phyloP scores from a whole-genome alignment of 2,113 vertebrate species.

The Anser brachyrhynchus region DNA sequence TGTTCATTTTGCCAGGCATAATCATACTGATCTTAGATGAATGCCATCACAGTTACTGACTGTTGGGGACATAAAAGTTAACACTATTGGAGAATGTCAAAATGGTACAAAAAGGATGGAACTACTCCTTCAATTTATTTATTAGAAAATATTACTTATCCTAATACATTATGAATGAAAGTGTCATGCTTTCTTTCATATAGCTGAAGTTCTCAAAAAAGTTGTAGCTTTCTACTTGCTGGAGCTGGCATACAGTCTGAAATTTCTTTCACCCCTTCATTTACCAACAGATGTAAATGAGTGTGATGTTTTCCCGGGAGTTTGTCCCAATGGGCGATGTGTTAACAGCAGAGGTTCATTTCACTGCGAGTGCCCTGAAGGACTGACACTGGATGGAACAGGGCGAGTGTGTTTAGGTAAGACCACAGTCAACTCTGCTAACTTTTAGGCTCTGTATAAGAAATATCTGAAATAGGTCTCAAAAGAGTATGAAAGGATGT shows the following conservation, averaged over 20 bases:
- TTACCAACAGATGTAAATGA: slow-evolving; percentile 78
- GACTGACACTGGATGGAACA: slow-evolving; percentile 76
- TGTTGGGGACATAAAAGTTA: background rate
- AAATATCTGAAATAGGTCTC: background rate
- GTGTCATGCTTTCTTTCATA: background rate
- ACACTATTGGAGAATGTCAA: background rate
- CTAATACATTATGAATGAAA: background rate
- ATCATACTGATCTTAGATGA: background rate
- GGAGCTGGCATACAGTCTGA: background rate
- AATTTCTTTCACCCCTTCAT: background rate
- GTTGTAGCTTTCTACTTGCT: background rate
- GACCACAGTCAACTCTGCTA: background rate
- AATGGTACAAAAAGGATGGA: background rate
- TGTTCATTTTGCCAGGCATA: background rate
- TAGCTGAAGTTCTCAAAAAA: background rate
- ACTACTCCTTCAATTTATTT: background rate
- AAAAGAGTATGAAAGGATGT: background rate
- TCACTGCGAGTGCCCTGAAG: slow-evolving; percentile 78
- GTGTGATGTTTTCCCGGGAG: slow-evolving; percentile 79
- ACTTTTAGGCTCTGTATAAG: background rate
- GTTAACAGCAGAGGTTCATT: slow-evolving; percentile 81
- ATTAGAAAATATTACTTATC: no score
- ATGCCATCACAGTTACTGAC: background rate
- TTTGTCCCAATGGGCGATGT: slow-evolving; percentile 79
- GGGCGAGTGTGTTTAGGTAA: slow-evolving; percentile 80